Evolutionary conservation across 64 coral and sea anemone genomes (phyloP).

Genomic region (Stichodactyla mertensii): DNA sequence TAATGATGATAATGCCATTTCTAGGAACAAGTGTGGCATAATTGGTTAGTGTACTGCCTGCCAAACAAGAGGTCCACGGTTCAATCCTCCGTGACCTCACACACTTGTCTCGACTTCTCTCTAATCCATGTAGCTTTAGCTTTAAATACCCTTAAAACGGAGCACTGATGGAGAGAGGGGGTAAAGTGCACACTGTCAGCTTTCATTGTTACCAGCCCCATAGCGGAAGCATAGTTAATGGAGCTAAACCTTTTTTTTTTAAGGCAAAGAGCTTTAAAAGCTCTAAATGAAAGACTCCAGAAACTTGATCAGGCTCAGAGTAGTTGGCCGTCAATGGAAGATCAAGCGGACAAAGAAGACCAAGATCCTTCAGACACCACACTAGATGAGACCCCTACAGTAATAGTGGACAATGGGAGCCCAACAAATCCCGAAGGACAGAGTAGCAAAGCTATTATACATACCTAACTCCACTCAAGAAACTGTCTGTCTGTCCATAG

Average conservation of each 20-base stretch:
- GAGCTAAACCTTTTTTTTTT: background rate
- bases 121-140: no score
- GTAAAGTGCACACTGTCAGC: no score
- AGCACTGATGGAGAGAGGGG: no score
- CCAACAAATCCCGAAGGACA: conserved; percentile 12
- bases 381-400: conserved; percentile 7
- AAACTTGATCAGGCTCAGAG: conserved; percentile 48
- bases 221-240: no score
- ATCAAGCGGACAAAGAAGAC: conserved; percentile 33
- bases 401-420: background rate
- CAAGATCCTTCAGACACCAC: background rate
- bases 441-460: background rate
- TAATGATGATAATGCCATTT: no score
- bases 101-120: no score
- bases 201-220: no score
- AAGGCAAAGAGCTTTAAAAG: conserved; percentile 65
- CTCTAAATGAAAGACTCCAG: conserved; percentile 62
- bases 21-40: no score
- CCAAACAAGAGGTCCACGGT: no score
- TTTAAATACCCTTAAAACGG: no score
- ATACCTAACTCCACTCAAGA: background rate
- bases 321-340: conserved; percentile 52
- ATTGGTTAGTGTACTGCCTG: no score
- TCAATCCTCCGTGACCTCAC: no score
- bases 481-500: background rate